Percentiles rank a stretch among this genome's conserved stretches.
Evolutionary conservation across 1,140 invertebrate species (phyloP).

Genomic region (Rhynchophorus ferrugineus): DNA sequence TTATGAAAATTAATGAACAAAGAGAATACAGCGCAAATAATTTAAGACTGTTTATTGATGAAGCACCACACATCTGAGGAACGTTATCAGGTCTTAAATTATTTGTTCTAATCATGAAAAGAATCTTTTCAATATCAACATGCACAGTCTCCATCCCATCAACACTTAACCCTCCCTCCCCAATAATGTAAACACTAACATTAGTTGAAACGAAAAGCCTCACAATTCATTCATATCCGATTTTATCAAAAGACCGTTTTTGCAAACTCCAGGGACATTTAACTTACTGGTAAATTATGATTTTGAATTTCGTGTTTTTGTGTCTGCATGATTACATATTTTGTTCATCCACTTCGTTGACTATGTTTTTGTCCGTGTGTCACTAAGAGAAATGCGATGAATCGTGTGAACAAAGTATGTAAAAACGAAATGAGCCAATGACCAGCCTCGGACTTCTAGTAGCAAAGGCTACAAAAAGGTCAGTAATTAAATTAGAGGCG

Average conservation of each 20-base stretch:
- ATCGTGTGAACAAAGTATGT: slow-evolving; percentile 18
- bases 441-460: slow-evolving; percentile 33
- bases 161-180: slow-evolving; percentile 3
- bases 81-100: not conserved
- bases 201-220: slow-evolving; percentile 3
- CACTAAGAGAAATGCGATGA: too few species aligned
- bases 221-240: too few species aligned
- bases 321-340: slow-evolving; percentile 26
- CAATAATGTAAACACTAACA: slow-evolving; percentile 4
- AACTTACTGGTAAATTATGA: slow-evolving; percentile 1
- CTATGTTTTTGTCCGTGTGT: not conserved
- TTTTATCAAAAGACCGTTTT: slow-evolving; percentile 21
- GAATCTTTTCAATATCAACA: not conserved
- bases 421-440: slow-evolving; percentile 13
- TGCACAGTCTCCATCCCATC: not conserved
- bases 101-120: not conserved
- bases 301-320: slow-evolving; percentile 20
- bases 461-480: slow-evolving; percentile 39
- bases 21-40: too few species aligned
- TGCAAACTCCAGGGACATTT: slow-evolving; percentile 35
- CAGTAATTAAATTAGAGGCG: slow-evolving; percentile 24
- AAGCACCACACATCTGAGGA: too few species aligned
- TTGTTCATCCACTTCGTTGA: slow-evolving; percentile 8
- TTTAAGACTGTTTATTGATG: too few species aligned
- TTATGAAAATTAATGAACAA: too few species aligned